Evolutionary conservation across 2,113 vertebrate genomes (phyloP), one percentile per base, ranked within the genome.

Genomic region (Epinephelus fuscoguttatus): DNA sequence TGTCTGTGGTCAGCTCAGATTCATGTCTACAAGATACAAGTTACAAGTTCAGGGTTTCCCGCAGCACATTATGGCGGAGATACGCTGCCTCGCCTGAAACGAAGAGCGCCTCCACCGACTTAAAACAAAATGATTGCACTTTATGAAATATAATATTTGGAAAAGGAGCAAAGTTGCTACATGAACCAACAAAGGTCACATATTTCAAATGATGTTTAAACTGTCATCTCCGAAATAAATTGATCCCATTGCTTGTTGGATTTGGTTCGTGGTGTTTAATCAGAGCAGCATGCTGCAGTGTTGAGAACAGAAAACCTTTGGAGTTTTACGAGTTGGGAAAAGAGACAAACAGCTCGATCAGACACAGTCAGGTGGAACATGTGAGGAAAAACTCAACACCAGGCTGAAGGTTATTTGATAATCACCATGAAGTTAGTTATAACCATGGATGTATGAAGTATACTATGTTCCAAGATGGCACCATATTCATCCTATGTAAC

Each of bases 1-100:
- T 75, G 49, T 37, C 47, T 75, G 66, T 66, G 66, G 70, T 84
- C 0, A 8, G 27, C 4, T 56, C 69, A n/a, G 49, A 57, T 13
- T 52, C 62, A 25, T 21, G 49, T 18, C 27, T 17, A 33, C 57
- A 64, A 59, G 53, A 75, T 18, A 40, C 2, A 62, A 75, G 18
- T 30, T 17, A 56, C 56, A 45, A 47, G 25, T 63, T 68, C 19
- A 25, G 45, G 60, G 21, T 55, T 67, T 81, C 11, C 45, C 23
- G 17, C n/a, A 17, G 40, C 33, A 25, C 23, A 23, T 60, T 40
- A 21, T 14, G 9, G 19, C 33, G 12, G 6, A 37, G 21, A 4
- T 10, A 6, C 12, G 17, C 14, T 17, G 8, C 23, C 7, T n/a
- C 8, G 27, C 9, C 30, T 60, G 33, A 37, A 37, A 37, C 33